phyloP scores from a whole-genome alignment of 2,113 vertebrate species.

The Rhombomys opimus region DNA sequence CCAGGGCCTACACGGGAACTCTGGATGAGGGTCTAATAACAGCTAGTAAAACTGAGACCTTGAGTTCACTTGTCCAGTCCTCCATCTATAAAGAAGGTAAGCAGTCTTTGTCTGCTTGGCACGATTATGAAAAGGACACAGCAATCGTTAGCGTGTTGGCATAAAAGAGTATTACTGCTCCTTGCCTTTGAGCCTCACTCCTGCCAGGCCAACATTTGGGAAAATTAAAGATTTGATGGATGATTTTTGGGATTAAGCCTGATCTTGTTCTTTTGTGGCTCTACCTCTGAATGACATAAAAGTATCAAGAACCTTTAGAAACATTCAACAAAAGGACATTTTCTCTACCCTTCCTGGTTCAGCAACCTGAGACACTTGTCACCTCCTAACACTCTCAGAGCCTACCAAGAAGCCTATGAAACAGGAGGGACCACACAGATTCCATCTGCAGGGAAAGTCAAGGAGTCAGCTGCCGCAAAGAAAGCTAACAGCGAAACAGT shows the following conservation, averaged over 20 bases:
- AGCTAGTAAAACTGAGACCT: not conserved
- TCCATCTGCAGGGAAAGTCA: not conserved
- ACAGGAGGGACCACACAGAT: not conserved
- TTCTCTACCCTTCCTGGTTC: not conserved
- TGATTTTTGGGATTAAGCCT: constrained; percentile 26
- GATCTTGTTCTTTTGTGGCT: not conserved
- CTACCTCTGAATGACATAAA: not conserved
- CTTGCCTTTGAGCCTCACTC: not conserved
- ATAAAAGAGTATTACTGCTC: not conserved
- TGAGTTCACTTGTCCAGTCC: not conserved
- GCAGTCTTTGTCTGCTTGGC: not conserved
- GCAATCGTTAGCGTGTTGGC: not conserved
- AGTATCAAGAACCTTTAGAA: constrained; percentile 1
- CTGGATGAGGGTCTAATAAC: not conserved
- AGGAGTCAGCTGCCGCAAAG: not conserved
- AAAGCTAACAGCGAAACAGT: not conserved
- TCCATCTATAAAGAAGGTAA: not conserved
- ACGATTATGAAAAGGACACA: not conserved
- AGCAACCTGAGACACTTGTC: not conserved
- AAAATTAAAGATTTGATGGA: not conserved
- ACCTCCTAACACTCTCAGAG: not conserved
- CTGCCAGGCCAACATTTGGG: not conserved
- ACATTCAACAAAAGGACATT: not conserved
- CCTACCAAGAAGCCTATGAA: not conserved
- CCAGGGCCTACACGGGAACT: not conserved